Percentiles rank a stretch among this genome's conserved stretches.
Evolutionary conservation across 2,888 invertebrate species (phyloP).

Genomic region (Folsomia candida): DNA sequence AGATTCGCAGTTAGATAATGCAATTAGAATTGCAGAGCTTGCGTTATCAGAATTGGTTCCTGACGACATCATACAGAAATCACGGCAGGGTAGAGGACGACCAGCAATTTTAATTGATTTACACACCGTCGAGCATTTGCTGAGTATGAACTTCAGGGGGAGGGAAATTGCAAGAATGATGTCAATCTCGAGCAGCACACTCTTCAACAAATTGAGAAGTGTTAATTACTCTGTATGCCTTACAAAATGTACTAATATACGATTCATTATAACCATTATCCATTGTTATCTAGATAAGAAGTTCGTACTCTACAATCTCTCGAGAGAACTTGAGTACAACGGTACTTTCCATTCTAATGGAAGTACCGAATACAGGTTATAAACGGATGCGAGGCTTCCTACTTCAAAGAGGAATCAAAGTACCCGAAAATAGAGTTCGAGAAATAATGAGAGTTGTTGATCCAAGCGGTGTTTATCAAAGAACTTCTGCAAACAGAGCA

Average conservation of each 20-base stretch:
- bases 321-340: neutral
- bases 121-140: conserved; percentile 7
- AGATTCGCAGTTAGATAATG: too few species aligned
- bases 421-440: conserved; percentile 16
- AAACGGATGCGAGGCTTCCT: conserved; percentile 37
- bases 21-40: too few species aligned
- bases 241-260: neutral
- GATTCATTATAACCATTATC: too few species aligned
- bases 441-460: conserved; percentile 25
- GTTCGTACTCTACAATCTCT: neutral
- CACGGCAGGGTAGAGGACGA: neutral
- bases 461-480: conserved; percentile 29
- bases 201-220: conserved; percentile 10
- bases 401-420: conserved; percentile 6
- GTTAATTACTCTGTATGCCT: conserved; percentile 7
- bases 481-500: conserved; percentile 23
- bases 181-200: conserved; percentile 1
- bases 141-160: conserved; percentile 17
- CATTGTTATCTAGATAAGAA: neutral
- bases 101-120: conserved; percentile 8
- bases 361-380: conserved; percentile 34
- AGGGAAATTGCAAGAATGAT: conserved; percentile 18
- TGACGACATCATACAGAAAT: neutral
- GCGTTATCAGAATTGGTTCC: neutral
- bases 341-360: neutral